Conservation (phyloP, 2,113 vertebrate genomes). For the Osmerus mordax region DNA sequence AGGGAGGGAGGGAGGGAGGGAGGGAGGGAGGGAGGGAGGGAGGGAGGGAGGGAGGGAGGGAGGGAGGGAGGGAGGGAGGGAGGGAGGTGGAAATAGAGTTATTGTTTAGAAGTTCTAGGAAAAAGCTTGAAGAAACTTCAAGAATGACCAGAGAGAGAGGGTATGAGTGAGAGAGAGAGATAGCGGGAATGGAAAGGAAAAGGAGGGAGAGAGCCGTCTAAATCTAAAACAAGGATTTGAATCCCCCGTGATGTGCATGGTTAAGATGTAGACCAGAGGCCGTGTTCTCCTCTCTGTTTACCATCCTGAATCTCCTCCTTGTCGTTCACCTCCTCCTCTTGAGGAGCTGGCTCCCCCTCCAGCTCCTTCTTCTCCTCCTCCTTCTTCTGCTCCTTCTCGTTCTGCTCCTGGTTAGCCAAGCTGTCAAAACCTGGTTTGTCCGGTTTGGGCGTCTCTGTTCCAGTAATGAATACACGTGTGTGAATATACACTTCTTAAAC, state of each 20-base stretch:
- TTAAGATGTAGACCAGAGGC: no score
- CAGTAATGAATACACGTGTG: background rate
- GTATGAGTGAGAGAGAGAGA: no score
- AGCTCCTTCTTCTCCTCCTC: slow-evolving; percentile 35
- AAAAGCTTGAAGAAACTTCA: background rate
- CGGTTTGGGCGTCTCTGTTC: slow-evolving; percentile 1
- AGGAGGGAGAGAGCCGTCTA: no score
- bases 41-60: background rate
- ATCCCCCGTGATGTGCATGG: no score
- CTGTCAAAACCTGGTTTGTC: slow-evolving; percentile 55
- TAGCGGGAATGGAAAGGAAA: no score
- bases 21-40: background rate
- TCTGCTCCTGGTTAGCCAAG: slow-evolving; percentile 36
- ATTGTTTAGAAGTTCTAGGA: slow-evolving; percentile 3
- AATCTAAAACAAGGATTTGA: no score
- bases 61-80: no score
- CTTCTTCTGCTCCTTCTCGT: slow-evolving; percentile 45
- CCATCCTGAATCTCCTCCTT: background rate
- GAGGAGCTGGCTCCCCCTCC: background rate
- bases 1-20: no score
- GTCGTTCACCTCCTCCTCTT: slow-evolving; percentile 46
- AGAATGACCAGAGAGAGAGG: background rate
- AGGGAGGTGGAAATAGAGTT: background rate
- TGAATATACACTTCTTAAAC: background rate
- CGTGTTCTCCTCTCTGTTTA: background rate